phyloP scores from a whole-genome alignment of 1,140 invertebrate species.

The Pseudachorutes palmiensis region DNA sequence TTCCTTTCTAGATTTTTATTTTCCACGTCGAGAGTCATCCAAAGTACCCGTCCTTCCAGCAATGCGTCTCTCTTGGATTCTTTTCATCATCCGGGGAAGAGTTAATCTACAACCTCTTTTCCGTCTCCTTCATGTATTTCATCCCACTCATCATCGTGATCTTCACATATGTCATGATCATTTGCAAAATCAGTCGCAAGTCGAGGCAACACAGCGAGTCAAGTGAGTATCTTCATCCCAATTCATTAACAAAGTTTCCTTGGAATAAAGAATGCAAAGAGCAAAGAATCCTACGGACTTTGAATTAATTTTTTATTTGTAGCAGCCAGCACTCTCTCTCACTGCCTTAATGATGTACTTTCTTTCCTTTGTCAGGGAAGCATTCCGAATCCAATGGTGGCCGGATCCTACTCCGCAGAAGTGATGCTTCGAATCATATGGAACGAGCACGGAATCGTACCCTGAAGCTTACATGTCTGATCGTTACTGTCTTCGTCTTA shows the following conservation, averaged over 20 bases:
- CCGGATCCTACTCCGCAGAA: slow-evolving; percentile 50
- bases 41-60: slow-evolving; percentile 55
- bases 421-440: slow-evolving; percentile 57
- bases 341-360: too few relatives aligned
- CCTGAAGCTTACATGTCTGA: slow-evolving; percentile 20
- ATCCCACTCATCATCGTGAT: slow-evolving; percentile 64
- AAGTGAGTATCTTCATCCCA: neutral
- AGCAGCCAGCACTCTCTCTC: neutral
- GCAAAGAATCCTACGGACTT: neutral
- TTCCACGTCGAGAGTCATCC: slow-evolving; percentile 63
- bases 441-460: slow-evolving; percentile 53
- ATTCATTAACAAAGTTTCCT: too few relatives aligned
- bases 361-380: neutral
- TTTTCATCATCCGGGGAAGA: slow-evolving; percentile 50
- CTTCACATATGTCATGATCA: slow-evolving; percentile 62
- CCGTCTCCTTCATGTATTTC: slow-evolving; percentile 65
- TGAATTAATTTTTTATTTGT: neutral
- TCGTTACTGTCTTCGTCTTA: slow-evolving; percentile 59
- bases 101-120: slow-evolving; percentile 65
- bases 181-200: slow-evolving; percentile 58
- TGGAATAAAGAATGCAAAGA: neutral
- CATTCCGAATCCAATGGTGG: slow-evolving; percentile 28
- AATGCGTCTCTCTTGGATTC: slow-evolving; percentile 70
- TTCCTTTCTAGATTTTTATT: slow-evolving; percentile 58
- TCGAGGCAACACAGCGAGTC: slow-evolving; percentile 27